Evolutionary conservation across 2,113 vertebrate species (phyloP).

Genomic region (Vulpes vulpes): DNA sequence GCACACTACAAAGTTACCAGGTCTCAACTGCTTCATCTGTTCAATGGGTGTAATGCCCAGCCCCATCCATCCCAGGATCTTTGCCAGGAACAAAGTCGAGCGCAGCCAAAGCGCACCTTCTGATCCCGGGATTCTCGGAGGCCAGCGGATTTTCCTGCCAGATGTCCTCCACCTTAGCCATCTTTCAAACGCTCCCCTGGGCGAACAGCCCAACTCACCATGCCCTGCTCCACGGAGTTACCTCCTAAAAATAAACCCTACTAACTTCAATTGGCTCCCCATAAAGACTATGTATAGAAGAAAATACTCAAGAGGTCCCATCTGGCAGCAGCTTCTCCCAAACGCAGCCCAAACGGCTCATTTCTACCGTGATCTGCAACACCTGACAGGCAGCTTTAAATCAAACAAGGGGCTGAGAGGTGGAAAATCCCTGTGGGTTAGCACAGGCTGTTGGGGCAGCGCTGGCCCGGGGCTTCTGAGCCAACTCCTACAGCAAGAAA

Average conservation of each 20-base stretch:
- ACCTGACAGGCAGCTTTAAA: background rate
- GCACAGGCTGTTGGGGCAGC: background rate
- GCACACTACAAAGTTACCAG: accelerated
- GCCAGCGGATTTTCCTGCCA: background rate
- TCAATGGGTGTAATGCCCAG: background rate
- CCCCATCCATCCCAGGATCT: background rate
- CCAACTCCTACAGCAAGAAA: background rate
- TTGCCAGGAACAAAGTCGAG: no score
- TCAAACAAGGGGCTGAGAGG: accelerated
- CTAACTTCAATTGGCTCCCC: constrained; percentile 42
- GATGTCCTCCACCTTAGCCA: background rate
- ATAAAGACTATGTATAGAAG: constrained; percentile 56
- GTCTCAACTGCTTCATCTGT: background rate
- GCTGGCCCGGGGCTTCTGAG: constrained; percentile 17
- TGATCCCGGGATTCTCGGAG: background rate
- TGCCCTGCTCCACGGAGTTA: background rate
- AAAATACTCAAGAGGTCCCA: constrained; percentile 40
- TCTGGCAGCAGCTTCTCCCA: background rate
- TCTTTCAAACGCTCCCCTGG: background rate
- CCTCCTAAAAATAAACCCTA: constrained; percentile 71
- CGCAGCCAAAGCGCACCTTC: background rate
- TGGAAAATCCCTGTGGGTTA: background rate
- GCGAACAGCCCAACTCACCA: background rate
- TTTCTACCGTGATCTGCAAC: background rate
- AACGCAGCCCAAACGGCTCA: background rate